Conservation (phyloP, 1,140 invertebrate species). For the Phortica variegata region DNA sequence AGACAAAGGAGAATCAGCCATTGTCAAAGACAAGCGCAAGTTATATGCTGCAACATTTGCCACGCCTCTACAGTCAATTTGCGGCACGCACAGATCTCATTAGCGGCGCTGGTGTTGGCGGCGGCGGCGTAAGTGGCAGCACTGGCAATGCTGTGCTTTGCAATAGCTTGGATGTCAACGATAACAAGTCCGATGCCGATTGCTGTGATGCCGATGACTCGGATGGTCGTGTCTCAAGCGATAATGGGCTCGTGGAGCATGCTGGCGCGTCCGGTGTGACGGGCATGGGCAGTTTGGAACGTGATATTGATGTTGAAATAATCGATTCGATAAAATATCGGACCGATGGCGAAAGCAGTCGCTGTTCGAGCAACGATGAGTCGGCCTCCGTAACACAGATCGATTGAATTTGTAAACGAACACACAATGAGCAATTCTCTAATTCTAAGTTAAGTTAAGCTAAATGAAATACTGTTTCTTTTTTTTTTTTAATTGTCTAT, state of each 20-base stretch:
- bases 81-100: constrained; percentile 27
- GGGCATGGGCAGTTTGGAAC: constrained; percentile 28
- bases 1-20: constrained; percentile 52
- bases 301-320: constrained; percentile 53
- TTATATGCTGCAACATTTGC: constrained; percentile 61
- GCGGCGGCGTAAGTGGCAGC: constrained; percentile 19
- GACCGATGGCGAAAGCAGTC: constrained; percentile 47
- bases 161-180: constrained; percentile 27
- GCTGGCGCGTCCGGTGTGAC: constrained; percentile 1
- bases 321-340: constrained; percentile 54
- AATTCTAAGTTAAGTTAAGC: no score
- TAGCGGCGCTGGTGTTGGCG: constrained; percentile 21
- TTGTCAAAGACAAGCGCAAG: constrained; percentile 57
- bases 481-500: no score
- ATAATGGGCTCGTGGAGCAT: constrained; percentile 17
- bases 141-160: constrained; percentile 13
- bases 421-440: background rate
- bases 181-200: constrained; percentile 50
- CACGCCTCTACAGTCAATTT: constrained; percentile 59
- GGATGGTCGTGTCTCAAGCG: constrained; percentile 33
- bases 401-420: constrained; percentile 17
- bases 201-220: constrained; percentile 44
- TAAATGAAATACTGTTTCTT: no score
- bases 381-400: constrained; percentile 50
- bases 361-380: constrained; percentile 51